Base-by-base conservation (phyloP, 2,113 vertebrate species). In the Callorhinus ursinus region DNA sequence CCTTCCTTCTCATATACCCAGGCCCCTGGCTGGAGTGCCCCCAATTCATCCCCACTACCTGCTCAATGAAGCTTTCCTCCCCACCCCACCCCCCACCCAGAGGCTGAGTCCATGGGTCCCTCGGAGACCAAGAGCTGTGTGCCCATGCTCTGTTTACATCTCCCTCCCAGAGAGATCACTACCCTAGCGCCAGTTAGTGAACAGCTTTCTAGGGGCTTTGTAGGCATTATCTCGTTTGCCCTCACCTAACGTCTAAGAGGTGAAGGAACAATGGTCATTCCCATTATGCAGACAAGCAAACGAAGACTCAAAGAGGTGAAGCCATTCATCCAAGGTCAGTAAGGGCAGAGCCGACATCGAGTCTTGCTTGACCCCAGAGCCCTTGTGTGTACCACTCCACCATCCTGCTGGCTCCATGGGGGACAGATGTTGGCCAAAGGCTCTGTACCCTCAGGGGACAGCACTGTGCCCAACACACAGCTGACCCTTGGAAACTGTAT, bases 371-470 rank as follows among this genome's bases (percentile, higher is more conserved):
- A 46, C 26, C 33, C 88, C 65, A 31, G 18, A 72, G 57, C 42
- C n/a, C 57, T 84, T 13, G 19, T 22, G 33, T 79, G 72, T 83
- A n/a, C 16, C 9, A 13, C n/a, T 36, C 8, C 15, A 0, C 13
- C 1, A 0, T 1, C 21, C 67, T 42, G 59, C 79, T 1, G 19
- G 81, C 49, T 76, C 86, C 39, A 0, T 0, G 6, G 46, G 39
- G 57, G 21, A 53, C 21, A 39, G 69, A 28, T 2, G 61, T 18
- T 36, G 76, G 63, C 63, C 71, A 39, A 39, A 42, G 79, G 46
- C 15, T 15, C 42, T 33, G 87, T 46, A n/a, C 31, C 24, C 36
- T 61, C 4, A 59, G 69, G 39, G 42, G 0, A 2, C 5, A 79
- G 46, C 13, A 24, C 61, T 49, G 72, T 36, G 74, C n/a, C n/a